Conservation (phyloP, 2,797 vertebrate species). For the Urophycis tenuis region DNA sequence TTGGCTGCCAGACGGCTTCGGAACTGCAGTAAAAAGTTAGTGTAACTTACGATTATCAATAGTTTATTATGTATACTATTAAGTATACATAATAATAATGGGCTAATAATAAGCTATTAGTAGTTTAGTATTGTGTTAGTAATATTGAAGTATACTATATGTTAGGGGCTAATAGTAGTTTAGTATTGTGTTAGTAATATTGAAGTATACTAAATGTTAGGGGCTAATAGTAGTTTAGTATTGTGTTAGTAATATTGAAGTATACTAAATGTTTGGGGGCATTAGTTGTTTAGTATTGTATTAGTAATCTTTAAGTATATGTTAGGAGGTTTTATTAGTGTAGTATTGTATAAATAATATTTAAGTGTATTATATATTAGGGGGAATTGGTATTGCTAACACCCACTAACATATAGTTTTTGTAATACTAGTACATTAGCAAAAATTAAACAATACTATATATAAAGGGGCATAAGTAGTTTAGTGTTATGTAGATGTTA, state of each 20-base stretch:
- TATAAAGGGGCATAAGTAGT: too few relatives aligned
- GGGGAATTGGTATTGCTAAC: background rate
- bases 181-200: background rate
- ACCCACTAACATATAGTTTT: background rate
- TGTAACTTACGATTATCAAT: background rate
- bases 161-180: too few relatives aligned
- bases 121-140: too few relatives aligned
- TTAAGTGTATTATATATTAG: background rate
- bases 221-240: background rate
- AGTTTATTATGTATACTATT: too few relatives aligned
- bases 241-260: background rate
- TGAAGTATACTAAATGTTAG: too few relatives aligned
- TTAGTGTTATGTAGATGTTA: background rate
- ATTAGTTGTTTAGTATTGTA: too few relatives aligned
- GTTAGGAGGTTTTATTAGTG: background rate
- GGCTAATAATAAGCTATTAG: too few relatives aligned
- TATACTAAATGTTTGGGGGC: background rate
- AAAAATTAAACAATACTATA: background rate
- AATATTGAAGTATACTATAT: too few relatives aligned
- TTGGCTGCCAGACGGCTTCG: constrained; percentile 32
- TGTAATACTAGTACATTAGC: background rate
- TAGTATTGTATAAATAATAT: background rate
- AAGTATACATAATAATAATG: too few relatives aligned
- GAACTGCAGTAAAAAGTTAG: constrained; percentile 57
- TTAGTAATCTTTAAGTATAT: too few relatives aligned